Percentiles rank a stretch among this genome's conserved stretches.
These are phyloP conservation scores for Drosophila peninsularis DNA, from an alignment of 2,888 invertebrate species.

Conservation along the genomic window DNA sequence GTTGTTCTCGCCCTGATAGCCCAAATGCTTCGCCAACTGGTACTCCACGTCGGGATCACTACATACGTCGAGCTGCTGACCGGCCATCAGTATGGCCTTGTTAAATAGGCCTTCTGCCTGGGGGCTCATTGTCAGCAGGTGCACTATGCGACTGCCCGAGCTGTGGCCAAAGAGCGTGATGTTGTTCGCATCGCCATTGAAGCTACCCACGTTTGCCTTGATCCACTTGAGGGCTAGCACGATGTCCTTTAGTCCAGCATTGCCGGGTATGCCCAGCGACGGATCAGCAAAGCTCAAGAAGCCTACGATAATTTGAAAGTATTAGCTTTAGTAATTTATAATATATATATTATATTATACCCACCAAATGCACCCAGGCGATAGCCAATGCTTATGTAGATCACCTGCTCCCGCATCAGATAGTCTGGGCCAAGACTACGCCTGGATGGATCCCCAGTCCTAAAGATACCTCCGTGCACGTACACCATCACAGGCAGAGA, in stretches of 20 bases:
- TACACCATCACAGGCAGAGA: slow-evolving; percentile 72
- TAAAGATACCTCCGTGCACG: slow-evolving; percentile 65
- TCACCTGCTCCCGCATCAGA: slow-evolving; percentile 82
- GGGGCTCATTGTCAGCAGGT: slow-evolving; percentile 84
- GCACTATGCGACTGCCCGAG: slow-evolving; percentile 84
- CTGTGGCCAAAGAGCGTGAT: slow-evolving; percentile 86
- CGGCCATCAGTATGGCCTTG: slow-evolving; percentile 80
- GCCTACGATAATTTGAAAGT: slow-evolving; percentile 70
- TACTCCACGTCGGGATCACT: slow-evolving; percentile 52
- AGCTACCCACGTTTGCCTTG: slow-evolving; percentile 83
- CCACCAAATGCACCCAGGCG: slow-evolving; percentile 84
- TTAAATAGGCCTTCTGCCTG: slow-evolving; percentile 83
- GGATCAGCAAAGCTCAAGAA: slow-evolving; percentile 85
- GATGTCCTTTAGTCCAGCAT: slow-evolving; percentile 85
- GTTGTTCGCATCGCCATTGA: slow-evolving; percentile 85
- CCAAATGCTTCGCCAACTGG: slow-evolving; percentile 75
- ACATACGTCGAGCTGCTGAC: slow-evolving; percentile 44
- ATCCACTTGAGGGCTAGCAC: slow-evolving; percentile 85
- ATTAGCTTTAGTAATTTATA: too few relatives aligned
- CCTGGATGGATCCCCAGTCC: slow-evolving; percentile 67
- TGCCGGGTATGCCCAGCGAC: slow-evolving; percentile 85
- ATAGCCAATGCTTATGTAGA: slow-evolving; percentile 84
- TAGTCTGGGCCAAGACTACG: slow-evolving; percentile 83
- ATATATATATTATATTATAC: too few relatives aligned
- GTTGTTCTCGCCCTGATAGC: slow-evolving; percentile 78